phyloP scores from a whole-genome alignment of 2,797 vertebrate species.

The Chloroceryle inda region DNA sequence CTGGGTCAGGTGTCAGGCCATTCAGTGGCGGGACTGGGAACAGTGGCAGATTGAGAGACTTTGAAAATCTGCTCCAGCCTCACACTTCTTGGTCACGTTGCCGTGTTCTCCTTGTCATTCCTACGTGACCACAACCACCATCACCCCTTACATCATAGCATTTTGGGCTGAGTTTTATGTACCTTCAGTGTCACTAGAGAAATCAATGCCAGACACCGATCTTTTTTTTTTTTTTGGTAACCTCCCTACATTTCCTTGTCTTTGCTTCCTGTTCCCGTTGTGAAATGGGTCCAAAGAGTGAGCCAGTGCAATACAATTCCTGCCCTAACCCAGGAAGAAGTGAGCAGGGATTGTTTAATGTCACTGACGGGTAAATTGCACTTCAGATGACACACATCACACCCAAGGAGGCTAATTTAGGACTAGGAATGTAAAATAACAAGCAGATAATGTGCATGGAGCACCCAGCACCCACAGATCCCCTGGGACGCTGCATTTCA shows the following conservation, averaged over 20 bases:
- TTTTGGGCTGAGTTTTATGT: neutral
- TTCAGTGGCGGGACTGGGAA: neutral
- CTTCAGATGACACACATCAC: neutral
- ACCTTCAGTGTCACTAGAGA: neutral
- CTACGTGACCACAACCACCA: neutral
- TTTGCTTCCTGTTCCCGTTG: neutral
- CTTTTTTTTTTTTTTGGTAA: neutral
- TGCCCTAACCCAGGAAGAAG: neutral
- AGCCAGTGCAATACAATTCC: neutral
- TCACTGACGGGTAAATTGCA: neutral
- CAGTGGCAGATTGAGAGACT: neutral
- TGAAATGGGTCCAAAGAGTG: neutral
- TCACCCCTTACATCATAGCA: neutral
- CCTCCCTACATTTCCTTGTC: neutral
- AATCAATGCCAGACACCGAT: neutral
- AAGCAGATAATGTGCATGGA: neutral
- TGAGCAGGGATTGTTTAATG: neutral
- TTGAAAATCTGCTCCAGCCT: neutral
- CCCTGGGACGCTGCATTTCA: neutral
- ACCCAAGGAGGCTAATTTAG: neutral
- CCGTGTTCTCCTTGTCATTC: neutral
- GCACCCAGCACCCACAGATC: neutral
- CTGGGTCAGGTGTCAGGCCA: neutral
- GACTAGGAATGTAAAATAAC: neutral
- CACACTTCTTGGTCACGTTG: neutral